Percentiles rank a stretch among this genome's conserved stretches.
phyloP scores from a whole-genome alignment of 2,113 vertebrate species.

The Regulus satrapa region DNA sequence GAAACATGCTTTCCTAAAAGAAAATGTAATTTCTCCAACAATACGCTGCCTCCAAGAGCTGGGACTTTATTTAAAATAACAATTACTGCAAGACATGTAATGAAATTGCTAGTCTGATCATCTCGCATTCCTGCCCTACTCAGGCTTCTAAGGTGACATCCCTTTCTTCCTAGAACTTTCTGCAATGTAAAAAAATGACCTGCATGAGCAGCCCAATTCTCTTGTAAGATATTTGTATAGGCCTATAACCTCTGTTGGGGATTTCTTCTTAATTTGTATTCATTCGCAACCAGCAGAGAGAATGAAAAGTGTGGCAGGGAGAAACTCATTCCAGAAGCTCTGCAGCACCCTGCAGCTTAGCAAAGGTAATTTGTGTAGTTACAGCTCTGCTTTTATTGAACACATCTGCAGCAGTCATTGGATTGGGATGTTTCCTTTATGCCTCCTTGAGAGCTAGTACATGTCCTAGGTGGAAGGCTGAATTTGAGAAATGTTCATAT shows the following conservation, averaged over 20 bases:
- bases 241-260: background rate
- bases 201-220: background rate
- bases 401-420: constrained; percentile 26
- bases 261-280: constrained; percentile 55
- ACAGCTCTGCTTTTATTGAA: constrained; percentile 50
- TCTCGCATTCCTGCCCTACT: background rate
- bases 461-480: constrained; percentile 15
- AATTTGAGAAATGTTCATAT: constrained; percentile 24
- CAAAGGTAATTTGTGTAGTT: constrained; percentile 53
- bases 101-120: background rate
- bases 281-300: constrained; percentile 14
- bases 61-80: constrained; percentile 16
- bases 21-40: background rate
- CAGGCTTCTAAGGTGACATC: background rate
- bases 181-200: background rate
- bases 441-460: constrained; percentile 13
- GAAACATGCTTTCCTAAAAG: background rate
- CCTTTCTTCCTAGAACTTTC: background rate
- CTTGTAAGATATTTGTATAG: constrained; percentile 9
- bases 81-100: background rate
- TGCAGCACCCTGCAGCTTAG: constrained; percentile 34
- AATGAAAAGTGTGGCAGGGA: constrained; percentile 46
- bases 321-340: constrained; percentile 42
- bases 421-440: constrained; percentile 30
- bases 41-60: background rate